Base-by-base conservation (phyloP, 2,888 invertebrate species). In the Phasia obesa region DNA sequence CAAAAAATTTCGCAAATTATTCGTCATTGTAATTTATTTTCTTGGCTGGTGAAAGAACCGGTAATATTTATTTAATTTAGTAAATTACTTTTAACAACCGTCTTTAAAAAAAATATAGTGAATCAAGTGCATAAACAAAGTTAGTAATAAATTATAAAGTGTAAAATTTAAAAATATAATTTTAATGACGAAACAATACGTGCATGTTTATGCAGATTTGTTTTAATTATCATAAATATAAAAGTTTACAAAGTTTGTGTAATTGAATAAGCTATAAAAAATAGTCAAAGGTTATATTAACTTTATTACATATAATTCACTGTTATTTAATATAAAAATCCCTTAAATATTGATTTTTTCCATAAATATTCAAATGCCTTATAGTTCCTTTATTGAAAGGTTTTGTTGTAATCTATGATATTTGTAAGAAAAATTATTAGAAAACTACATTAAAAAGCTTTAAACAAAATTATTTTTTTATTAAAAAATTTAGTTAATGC, bases 11-110 rank as follows among this genome's bases (percentile, higher is more conserved):
- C 15, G 71, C 78, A 64, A 49, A 62, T 25, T 35, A 27, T 35
- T 64, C 57, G 27, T 71, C 57, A 78, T 71, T 71, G 57, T 59
- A 77, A 59, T 59, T 44, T n/a, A 49, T 71, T 71, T 71, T 71
- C 64, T 47, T 70, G 44, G 21, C 53, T 59, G 64, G 55, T 51
- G 49, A 21, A 65, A 47, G 38, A 17, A 71, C 38, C 71, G 71
- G 78, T 57, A 71, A 71, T 51, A 65, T 60, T 38, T 49, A 35
- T 23, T 55, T 21, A 51, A 4, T 21, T 3, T 21, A 51, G 9
- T 55, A 31, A n/a, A 15, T 44, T 44, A 15, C 2, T 23, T 35
- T 42, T 67, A 51, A n/a, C n/a, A 51, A 23, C 13, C 1, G 35
- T 35, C 11, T 13, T 21, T 6, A 62, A 17, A 42, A 15, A 59